These are phyloP conservation scores for Oenanthe melanoleuca DNA, from an alignment of 2,113 vertebrate genomes.

Conservation along the genomic window DNA sequence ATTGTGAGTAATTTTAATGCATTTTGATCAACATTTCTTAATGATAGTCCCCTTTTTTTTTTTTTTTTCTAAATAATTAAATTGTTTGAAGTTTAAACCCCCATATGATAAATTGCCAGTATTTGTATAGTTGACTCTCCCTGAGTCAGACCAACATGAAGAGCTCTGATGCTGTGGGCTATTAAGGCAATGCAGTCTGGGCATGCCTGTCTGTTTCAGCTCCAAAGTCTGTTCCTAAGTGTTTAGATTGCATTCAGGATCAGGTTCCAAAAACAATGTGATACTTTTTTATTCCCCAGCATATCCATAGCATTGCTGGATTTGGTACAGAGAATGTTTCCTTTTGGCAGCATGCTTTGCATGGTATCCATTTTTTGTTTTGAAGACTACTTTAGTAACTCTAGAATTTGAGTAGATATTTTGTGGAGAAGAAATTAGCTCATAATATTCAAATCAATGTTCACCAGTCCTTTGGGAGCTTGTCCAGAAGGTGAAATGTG, in stretches of 20 bases:
- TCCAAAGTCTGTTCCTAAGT: not conserved
- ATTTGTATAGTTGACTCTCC: not conserved
- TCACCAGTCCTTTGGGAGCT: not conserved
- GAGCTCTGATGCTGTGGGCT: not conserved
- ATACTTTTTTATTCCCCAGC: not conserved
- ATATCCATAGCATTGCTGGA: not conserved
- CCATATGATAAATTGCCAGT: not conserved
- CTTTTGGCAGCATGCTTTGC: not conserved
- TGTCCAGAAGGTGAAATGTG: not conserved
- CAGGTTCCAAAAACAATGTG: not conserved
- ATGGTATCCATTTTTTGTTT: not conserved
- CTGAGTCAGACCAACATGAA: not conserved
- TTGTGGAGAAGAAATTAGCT: not conserved
- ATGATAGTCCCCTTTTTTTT: not conserved
- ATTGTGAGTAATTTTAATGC: conserved; percentile 30
- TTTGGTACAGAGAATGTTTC: not conserved
- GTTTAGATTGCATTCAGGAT: not conserved
- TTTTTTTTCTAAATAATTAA: not conserved
- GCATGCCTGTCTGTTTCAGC: not conserved
- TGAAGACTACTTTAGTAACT: not conserved
- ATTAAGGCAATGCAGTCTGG: fast-evolving
- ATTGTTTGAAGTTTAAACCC: not conserved
- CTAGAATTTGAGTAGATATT: not conserved
- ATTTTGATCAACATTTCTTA: not conserved
- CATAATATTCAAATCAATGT: not conserved